Base-by-base conservation (phyloP, 2,888 invertebrate genomes). In the Synanthedon andrenaeformis region DNA sequence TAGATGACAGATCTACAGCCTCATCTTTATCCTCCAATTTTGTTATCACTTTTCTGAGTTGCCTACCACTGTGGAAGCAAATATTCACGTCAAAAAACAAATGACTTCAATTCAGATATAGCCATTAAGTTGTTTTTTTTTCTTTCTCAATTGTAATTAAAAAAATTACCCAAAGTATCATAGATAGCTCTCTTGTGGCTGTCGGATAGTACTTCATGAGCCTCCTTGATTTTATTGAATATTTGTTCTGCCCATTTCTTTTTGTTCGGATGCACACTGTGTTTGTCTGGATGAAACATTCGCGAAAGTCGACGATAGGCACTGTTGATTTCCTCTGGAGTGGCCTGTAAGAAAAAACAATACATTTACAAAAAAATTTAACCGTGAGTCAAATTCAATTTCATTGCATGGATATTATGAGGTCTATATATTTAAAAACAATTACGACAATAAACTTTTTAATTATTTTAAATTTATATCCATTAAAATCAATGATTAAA, bases 221-320 rank as follows among this genome's bases (percentile, higher is more conserved):
- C 98, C 67, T 92, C 92, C 74, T 98, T 97, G 0, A 95, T 94
- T 77, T 96, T 94, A 74, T 95, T 96, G 74, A 99, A 99, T 67
- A 99, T 89, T 57, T 92, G 82, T 79, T 98, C 97, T 0, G 99
- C 99, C 83, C 96, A 94, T 69, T 91, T 92, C 76, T 97, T 96
- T 63, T 92, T 91, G 0, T 89, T 90, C 0, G 93, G 92, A 69
- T 97, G 94, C 12, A 91, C 87, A 51, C 90, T 88, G 82, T 99
- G 98, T 80, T 98, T 98, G 73, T 99, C 99, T 0, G 99, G 99
- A 79, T 99, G 99, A 72, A 97, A 99, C 65, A 97, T 91, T 60
- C 94, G 92, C 64, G 98, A 98, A 54, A 97, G 91, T 53, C 94
- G 91, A 57, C 98, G 91, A 76, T 98, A 99, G 2, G 98, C 95